Percentiles rank a stretch among this genome's conserved stretches.
Evolutionary conservation across 2,797 vertebrate genomes (phyloP).

Genomic region (Crocidura indochinensis): DNA sequence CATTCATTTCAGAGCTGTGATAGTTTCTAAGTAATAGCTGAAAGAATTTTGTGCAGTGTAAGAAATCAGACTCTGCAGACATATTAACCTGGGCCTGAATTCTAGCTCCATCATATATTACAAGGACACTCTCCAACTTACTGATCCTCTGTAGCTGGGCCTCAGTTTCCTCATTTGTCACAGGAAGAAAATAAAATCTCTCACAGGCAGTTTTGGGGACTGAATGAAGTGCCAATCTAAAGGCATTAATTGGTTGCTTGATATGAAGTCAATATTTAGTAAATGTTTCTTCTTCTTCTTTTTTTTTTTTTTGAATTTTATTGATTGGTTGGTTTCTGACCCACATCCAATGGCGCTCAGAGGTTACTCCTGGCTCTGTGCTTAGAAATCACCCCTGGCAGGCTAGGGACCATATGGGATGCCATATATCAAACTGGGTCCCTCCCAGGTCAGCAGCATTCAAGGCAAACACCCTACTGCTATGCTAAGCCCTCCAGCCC

Average conservation of each 20-base stretch:
- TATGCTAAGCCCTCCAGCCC: no score
- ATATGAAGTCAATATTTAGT: not conserved
- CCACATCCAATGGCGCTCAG: no score
- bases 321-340: no score
- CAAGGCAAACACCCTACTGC: no score
- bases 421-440: no score
- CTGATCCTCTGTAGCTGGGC: not conserved
- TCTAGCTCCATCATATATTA: not conserved
- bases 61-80: not conserved
- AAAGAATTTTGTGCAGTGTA: not conserved
- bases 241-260: not conserved
- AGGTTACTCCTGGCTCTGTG: no score
- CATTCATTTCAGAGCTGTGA: slow-evolving; percentile 30
- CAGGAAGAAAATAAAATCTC: not conserved
- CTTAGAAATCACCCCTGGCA: no score
- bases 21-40: slow-evolving; percentile 22
- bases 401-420: no score
- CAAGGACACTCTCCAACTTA: not conserved
- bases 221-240: not conserved
- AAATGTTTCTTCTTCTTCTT: not conserved
- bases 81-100: not conserved
- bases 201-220: not conserved
- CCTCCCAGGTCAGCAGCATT: no score
- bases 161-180: not conserved
- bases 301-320: no score